Conservation (phyloP, 2,113 vertebrate genomes). For the Bombycilla garrulus region DNA sequence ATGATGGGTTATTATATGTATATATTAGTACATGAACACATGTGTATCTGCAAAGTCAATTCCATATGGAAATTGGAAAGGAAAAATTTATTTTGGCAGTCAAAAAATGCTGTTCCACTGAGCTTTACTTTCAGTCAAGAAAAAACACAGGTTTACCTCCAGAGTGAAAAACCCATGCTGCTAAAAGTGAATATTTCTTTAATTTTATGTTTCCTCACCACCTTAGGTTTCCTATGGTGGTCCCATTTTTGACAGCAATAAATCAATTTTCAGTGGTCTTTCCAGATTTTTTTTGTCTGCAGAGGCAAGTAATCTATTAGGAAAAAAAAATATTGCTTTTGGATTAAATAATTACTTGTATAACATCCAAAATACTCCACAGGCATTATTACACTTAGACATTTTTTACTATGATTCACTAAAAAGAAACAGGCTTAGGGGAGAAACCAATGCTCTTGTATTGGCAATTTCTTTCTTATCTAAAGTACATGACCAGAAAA, state of each 20-base stretch:
- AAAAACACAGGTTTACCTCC: not conserved
- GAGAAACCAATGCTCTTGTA: not conserved
- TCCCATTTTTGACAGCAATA: not conserved
- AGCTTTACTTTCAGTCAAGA: not conserved
- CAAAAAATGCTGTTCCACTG: not conserved
- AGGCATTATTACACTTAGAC: not conserved
- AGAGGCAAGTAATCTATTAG: not conserved
- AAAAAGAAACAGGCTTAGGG: not conserved
- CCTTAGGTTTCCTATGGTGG: not conserved
- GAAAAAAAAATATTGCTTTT: not conserved
- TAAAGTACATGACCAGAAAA: not conserved
- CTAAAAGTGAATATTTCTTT: not conserved
- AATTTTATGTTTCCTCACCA: not conserved
- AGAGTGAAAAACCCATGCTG: not conserved
- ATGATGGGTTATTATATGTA: accelerated
- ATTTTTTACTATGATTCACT: not conserved
- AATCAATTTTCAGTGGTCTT: not conserved
- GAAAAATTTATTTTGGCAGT: not conserved
- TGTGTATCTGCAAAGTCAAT: not conserved
- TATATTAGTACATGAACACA: not conserved
- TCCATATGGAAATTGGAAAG: not conserved
- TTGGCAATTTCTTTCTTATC: not conserved
- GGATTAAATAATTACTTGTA: not conserved
- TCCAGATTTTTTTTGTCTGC: not conserved
- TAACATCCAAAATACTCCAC: not conserved